phyloP scores from a whole-genome alignment of 2,113 vertebrate genomes.

The Raja brachyura region DNA sequence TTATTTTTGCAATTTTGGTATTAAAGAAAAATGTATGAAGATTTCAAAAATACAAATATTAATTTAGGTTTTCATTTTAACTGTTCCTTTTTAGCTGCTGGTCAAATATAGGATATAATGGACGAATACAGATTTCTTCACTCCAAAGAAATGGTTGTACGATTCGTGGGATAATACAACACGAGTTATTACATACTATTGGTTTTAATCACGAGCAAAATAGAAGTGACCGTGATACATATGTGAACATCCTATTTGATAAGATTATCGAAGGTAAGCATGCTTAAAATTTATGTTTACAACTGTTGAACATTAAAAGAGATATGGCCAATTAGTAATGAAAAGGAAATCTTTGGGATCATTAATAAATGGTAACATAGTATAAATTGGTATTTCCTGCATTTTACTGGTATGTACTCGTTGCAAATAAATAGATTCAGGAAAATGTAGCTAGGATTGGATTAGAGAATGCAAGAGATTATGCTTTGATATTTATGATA shows the following conservation, averaged over 20 bases:
- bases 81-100: constrained; percentile 45
- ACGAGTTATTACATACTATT: constrained; percentile 52
- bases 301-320: neutral
- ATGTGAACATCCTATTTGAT: constrained; percentile 49
- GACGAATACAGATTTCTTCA: constrained; percentile 49
- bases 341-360: neutral
- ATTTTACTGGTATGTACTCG: neutral
- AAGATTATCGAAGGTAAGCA: constrained; percentile 45
- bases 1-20: neutral
- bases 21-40: neutral
- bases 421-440: neutral
- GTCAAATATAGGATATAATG: constrained; percentile 43
- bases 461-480: neutral
- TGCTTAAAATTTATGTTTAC: neutral
- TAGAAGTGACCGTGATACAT: constrained; percentile 47
- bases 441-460: neutral
- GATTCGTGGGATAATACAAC: constrained; percentile 44
- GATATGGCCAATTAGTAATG: neutral
- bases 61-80: neutral
- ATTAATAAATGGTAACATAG: neutral
- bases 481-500: neutral
- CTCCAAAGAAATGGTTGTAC: constrained; percentile 49
- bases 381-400: neutral
- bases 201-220: constrained; percentile 60
- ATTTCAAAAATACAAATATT: neutral